Base-by-base conservation (phyloP, 2,797 vertebrate genomes). In the Yasuhikotakia modesta region DNA sequence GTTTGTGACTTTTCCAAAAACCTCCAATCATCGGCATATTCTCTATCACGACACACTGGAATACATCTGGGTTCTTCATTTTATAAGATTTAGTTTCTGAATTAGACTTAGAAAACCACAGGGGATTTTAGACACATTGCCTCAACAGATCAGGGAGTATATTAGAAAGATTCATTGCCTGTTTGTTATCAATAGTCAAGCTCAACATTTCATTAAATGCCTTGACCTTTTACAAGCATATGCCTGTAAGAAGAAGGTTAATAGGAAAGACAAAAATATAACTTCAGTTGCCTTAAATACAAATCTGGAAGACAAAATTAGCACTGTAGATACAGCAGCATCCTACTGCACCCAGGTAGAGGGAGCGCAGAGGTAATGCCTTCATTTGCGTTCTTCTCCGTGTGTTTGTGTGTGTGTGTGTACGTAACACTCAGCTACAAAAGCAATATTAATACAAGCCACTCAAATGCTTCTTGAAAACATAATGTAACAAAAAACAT, bases 271-370 rank as follows among this genome's bases (percentile, higher is more conserved):
- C 21, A 43, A 43, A 43, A 2, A 43, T 43, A 43, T 43, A 58
- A 80, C 70, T 74, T 76, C 83, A 83, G 86, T 81, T 91, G 91
- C 91, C 91, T 92, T 93, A 91, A 86, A 88, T 76, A 81, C 84
- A 79, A 79, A 87, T 88, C 90, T 91, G 91, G 92, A 92, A 88
- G 91, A 93, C 91, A 91, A 89, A 83, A 76, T 76, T 85, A 92
- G 88, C 91, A 91, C 92, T 92, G 91, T 92, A 93, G 92, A 92
- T 78, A 83, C 70, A 85, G 82, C 83, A 83, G 85, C 82, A 85
- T 83, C 52, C 58, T 66, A 73, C 84, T 86, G 85, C 79, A 52
- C 85, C 83, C 86, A 66, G 81, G 71, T 30, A 81, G 43, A 84
- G 83, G 75, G 83, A 86, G 53, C 46, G 76, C 85, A 82, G 84